Evolutionary conservation across 2,888 invertebrate species (phyloP), one percentile per base, ranked within the genome.

Genomic region (Uloborus plumipes): DNA sequence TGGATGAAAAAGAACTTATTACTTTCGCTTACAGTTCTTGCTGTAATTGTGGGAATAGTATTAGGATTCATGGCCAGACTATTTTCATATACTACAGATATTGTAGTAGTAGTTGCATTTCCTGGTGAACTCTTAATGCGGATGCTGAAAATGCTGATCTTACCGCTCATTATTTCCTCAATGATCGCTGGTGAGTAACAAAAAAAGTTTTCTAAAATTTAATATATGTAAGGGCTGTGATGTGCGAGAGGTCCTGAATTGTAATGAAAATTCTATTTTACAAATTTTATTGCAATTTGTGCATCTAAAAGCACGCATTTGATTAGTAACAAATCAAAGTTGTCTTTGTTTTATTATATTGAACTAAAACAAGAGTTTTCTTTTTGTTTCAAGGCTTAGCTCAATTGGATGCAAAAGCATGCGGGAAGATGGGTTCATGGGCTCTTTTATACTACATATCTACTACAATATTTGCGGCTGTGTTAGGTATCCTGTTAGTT

Each of bases 81-180:
- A 39, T 89, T 89, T 39, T 87, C 89, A 55, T 90, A 90, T 20
- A 89, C 90, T 15, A 87, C 88, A 0, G 90, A 91, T 79, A 89
- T 91, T 59, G 90, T 92, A 75, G 91, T 91, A 89, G 89, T 93
- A 70, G 89, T 93, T 80, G 90, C 91, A 73, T 93, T 93, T 87
- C 93, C 93, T 1, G 93, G 93, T 87, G 93, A 93, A 86, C 89
- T 93, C 14, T 90, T 93, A 72, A 92, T 93, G 92, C 89, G 92
- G 84, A 90, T 92, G 88, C 89, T 93, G 81, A 93, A 93, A 89
- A 92, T 93, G 92, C 91, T 93, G 86, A 92, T 93, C 85, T 89
- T 93, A 47, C 93, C 93, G 11, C 91, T 93, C 71, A 92, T 93
- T 85, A 90, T 92, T 64, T 92, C 92, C 49, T 92, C 92, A 65